A percentile compares a stretch with the other conserved stretches of the same genome.
Evolutionary conservation across 2,797 vertebrate species (phyloP).

Genomic region (Sebastolobus alascanus): DNA sequence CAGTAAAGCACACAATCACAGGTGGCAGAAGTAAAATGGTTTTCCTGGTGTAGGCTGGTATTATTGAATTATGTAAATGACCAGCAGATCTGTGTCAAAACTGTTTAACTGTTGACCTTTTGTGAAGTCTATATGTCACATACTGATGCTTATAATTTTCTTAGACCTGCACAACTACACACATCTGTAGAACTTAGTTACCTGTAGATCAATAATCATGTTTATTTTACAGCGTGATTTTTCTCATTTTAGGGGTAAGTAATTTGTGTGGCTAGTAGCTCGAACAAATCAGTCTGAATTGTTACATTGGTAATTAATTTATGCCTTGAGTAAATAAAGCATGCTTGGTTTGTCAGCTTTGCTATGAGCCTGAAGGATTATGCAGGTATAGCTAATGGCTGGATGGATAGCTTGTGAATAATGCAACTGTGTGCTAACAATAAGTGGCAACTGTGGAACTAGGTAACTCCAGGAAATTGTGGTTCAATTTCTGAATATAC

Average conservation of each 20-base stretch:
- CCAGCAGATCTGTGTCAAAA: not conserved
- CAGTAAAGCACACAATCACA: not conserved
- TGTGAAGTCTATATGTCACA: not conserved
- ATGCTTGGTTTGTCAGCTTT: not conserved
- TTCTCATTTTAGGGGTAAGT: not conserved
- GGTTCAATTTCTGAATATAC: not conserved
- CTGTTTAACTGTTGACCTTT: not conserved
- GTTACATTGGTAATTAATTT: not conserved
- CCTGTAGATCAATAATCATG: not conserved
- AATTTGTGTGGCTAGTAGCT: not conserved
- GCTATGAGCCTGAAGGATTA: not conserved
- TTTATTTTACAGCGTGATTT: constrained; percentile 10
- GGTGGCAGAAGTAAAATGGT: not conserved
- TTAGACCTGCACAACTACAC: not conserved
- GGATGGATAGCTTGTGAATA: not conserved
- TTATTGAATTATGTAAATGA: not conserved
- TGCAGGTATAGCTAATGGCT: not conserved
- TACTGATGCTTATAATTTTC: not conserved
- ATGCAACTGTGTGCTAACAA: not conserved
- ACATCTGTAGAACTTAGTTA: not conserved
- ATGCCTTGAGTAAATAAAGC: not conserved
- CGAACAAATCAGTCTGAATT: not conserved
- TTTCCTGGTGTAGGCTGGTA: not conserved
- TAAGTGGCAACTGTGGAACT: not conserved
- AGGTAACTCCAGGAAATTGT: not conserved